phyloP scores from a whole-genome alignment of 2,113 vertebrate genomes.

The Gavialis gangeticus region DNA sequence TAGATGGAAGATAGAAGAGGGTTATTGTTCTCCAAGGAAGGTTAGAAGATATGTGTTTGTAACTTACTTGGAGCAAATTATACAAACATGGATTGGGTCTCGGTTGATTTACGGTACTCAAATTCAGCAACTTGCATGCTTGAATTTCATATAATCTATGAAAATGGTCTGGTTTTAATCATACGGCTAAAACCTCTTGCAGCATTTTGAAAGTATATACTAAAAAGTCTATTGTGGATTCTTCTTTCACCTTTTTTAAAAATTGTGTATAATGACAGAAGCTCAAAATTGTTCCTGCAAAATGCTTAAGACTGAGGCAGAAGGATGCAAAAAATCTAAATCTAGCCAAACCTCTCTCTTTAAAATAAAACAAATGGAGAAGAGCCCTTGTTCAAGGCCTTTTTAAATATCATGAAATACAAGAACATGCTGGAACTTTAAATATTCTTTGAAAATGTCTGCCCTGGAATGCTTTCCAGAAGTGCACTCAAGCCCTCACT shows the following conservation, averaged over 20 bases:
- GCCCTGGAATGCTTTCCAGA: neutral
- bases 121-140: neutral
- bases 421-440: neutral
- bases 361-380: neutral
- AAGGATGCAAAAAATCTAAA: neutral
- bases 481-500: neutral
- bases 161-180: neutral
- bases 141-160: neutral
- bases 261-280: neutral
- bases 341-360: neutral
- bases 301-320: neutral
- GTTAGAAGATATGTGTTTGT: neutral
- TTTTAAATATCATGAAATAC: neutral
- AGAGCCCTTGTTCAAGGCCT: neutral
- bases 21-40: neutral
- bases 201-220: neutral
- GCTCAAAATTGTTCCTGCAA: neutral
- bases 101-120: neutral
- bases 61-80: neutral
- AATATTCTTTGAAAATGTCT: accelerated
- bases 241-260: neutral
- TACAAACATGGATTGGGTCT: neutral
- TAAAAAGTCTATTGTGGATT: neutral
- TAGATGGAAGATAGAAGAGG: neutral
- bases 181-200: neutral